phyloP scores from a whole-genome alignment of 2,888 invertebrate genomes.

The Melanophora roralis region DNA sequence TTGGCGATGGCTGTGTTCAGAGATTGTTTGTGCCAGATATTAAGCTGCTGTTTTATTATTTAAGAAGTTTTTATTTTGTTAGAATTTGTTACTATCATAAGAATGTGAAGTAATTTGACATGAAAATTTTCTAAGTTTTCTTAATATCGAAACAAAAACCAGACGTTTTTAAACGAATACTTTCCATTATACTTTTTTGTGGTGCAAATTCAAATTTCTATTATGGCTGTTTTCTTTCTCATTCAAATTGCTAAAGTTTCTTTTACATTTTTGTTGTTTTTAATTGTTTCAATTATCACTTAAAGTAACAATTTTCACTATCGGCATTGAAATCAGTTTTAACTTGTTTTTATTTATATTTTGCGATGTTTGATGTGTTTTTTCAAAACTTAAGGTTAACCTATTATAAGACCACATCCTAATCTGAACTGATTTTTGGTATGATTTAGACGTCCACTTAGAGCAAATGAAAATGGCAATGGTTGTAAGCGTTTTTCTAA shows the following conservation, averaged over 20 bases:
- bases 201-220: no score
- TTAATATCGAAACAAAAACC: constrained; percentile 38
- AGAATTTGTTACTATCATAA: neutral
- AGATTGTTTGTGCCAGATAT: neutral
- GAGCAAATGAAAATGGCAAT: constrained; percentile 93
- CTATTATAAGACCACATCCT: constrained; percentile 96
- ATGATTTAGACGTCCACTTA: constrained; percentile 96
- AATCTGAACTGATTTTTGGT: constrained; percentile 94
- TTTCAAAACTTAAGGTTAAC: constrained; percentile 79
- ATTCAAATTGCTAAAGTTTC: constrained; percentile 35
- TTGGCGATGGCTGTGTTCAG: constrained; percentile 48
- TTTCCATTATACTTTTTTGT: neutral
- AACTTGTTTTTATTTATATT: constrained; percentile 5
- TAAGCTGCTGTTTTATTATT: neutral
- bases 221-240: constrained; percentile 6
- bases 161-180: neutral
- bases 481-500: constrained; percentile 96
- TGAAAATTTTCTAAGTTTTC: constrained; percentile 26
- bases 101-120: neutral
- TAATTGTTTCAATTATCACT: constrained; percentile 22
- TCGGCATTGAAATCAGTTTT: constrained; percentile 24
- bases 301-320: constrained; percentile 45
- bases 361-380: constrained; percentile 32
- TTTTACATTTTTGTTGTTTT: constrained; percentile 12
- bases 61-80: constrained; percentile 10